Conservation (phyloP, 2,888 invertebrate species). For the Eristalinus aeneus region DNA sequence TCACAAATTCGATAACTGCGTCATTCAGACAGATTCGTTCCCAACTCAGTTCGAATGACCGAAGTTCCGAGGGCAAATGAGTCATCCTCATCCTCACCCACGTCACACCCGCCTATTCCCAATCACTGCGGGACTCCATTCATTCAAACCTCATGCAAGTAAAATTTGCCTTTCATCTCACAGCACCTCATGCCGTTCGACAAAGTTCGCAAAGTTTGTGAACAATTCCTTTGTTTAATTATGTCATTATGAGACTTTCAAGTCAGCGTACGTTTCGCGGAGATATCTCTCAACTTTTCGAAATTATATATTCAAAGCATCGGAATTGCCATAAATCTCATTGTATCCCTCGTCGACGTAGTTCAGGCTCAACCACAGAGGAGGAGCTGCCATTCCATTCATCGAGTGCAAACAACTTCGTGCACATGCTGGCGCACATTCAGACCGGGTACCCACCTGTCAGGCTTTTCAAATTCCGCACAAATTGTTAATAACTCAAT, state of each 20-base stretch:
- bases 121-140: background rate
- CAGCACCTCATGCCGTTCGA: background rate
- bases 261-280: background rate
- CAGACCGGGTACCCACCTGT: background rate
- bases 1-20: background rate
- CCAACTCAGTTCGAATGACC: background rate
- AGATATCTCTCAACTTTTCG: background rate
- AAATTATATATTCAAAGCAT: slow-evolving; percentile 14
- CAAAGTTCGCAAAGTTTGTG: background rate
- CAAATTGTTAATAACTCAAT: slow-evolving; percentile 51
- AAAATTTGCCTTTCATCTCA: background rate
- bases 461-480: slow-evolving; percentile 15
- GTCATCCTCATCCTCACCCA: background rate
- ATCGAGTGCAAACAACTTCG: background rate
- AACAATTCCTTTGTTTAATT: background rate
- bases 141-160: background rate
- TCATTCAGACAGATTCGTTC: background rate
- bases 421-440: background rate
- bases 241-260: background rate
- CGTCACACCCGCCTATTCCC: background rate
- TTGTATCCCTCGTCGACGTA: background rate
- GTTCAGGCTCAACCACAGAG: background rate
- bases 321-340: background rate
- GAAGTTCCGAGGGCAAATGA: background rate
- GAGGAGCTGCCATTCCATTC: background rate